Evolutionary conservation across 1,140 invertebrate species (phyloP), one percentile per base, ranked within the genome.

Genomic region (Leptonema lineaticorne): DNA sequence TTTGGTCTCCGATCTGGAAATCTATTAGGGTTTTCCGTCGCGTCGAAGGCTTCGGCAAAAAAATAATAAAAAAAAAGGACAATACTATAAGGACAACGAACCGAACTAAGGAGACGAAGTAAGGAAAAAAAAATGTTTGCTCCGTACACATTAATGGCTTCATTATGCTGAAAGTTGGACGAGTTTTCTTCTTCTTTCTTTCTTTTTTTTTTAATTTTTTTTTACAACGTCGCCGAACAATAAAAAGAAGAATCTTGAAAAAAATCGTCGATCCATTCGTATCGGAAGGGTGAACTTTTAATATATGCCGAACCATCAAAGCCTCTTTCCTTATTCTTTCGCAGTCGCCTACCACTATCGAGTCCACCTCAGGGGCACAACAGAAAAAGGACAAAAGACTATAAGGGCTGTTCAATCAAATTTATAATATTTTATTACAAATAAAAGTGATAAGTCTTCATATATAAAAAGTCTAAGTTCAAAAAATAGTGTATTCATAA

Each of bases 231-330:
- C 30, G 14, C 1, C 30, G 63, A 62, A 72, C 63, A 72, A 69
- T 67, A 69, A 72, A 72, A n/a, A n/a, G n/a, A n/a, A n/a, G n/a
- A n/a, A n/a, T n/a, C n/a, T n/a, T n/a, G n/a, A n/a, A n/a, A n/a
- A n/a, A 69, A 66, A 26, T 59, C 30, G 20, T 33, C 66, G 58
- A 62, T 65, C 53, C 58, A 53, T 66, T 63, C 56, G 70, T 33
- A 60, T 69, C 67, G 53, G 62, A 63, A 63, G 68, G 70, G 56
- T 68, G 66, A 72, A 72, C 70, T 72, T 72, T 72, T 72, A 72
- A 72, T 72, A 72, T 69, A 72, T 72, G 67, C 70, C 48, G 20
- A 48, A 29, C 64, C 67, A 50, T 66, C 67, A 72, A 67, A 69
- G 56, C 67, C 28, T 45, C 26, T 16, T 4, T n/a, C 41, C 41